phyloP scores from a whole-genome alignment of 2,113 vertebrate genomes.

The Amblyornis subalaris region DNA sequence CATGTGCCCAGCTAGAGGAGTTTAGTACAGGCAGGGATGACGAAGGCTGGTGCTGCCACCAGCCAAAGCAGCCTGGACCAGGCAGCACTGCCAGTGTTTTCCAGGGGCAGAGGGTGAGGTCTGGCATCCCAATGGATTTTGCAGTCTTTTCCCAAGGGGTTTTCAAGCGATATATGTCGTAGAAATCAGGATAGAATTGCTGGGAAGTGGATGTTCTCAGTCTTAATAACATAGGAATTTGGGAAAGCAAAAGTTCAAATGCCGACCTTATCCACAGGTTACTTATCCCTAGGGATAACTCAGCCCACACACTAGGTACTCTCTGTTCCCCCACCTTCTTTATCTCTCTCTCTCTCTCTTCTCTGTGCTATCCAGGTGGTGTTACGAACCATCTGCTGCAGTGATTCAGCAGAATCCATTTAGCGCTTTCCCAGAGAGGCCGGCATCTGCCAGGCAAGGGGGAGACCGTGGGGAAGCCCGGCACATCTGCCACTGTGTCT shows the following conservation, averaged over 20 bases:
- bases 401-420: constrained; percentile 67
- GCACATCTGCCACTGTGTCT: constrained; percentile 32
- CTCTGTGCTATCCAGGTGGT: constrained; percentile 55
- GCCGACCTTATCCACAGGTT: not conserved
- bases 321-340: constrained; percentile 40
- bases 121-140: not conserved
- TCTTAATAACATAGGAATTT: not conserved
- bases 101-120: not conserved
- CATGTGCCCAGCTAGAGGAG: not conserved
- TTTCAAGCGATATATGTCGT: not conserved
- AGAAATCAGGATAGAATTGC: not conserved
- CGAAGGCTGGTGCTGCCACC: not conserved
- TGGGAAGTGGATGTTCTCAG: not conserved
- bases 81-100: not conserved
- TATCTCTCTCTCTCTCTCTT: not conserved
- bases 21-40: not conserved
- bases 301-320: constrained; percentile 19
- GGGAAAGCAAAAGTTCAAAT: not conserved
- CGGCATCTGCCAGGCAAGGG: constrained; percentile 57
- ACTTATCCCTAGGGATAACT: not conserved
- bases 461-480: constrained; percentile 37
- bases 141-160: not conserved
- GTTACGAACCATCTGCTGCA: constrained; percentile 58
- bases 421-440: constrained; percentile 55
- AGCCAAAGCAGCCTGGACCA: not conserved